Evolutionary conservation across 2,113 vertebrate genomes (phyloP).

Genomic region (Steatornis caripensis): DNA sequence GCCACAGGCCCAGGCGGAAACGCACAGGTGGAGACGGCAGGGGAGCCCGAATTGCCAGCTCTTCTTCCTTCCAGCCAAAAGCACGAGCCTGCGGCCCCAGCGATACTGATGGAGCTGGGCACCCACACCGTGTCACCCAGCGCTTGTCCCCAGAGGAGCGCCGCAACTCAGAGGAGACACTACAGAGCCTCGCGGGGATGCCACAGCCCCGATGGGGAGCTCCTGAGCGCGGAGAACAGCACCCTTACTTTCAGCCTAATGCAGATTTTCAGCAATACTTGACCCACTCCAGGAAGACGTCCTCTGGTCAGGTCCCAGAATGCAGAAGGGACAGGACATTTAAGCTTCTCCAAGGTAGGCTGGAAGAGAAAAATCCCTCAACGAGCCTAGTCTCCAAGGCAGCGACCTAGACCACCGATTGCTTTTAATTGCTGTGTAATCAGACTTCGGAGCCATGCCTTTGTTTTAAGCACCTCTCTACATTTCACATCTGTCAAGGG

Average conservation of each 20-base stretch:
- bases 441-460: not conserved
- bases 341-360: not conserved
- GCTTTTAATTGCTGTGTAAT: slow-evolving; percentile 13
- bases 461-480: not conserved
- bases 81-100: not conserved
- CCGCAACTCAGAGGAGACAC: not conserved
- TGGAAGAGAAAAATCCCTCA: not conserved
- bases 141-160: fast-evolving
- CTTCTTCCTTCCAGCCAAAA: not conserved
- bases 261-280: not conserved
- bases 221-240: not conserved
- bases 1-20: not conserved
- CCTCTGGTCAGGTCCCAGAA: not conserved
- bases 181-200: fast-evolving
- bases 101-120: fast-evolving
- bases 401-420: not conserved
- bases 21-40: fast-evolving
- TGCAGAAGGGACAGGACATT: not conserved
- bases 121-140: fast-evolving
- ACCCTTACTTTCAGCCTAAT: not conserved
- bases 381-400: not conserved
- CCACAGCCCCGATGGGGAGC: fast-evolving
- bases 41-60: not conserved
- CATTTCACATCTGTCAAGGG: not conserved
- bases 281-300: not conserved